These are phyloP conservation scores for Cheilosia urbana DNA, from an alignment of 2,888 invertebrate species.

Conservation along the genomic window DNA sequence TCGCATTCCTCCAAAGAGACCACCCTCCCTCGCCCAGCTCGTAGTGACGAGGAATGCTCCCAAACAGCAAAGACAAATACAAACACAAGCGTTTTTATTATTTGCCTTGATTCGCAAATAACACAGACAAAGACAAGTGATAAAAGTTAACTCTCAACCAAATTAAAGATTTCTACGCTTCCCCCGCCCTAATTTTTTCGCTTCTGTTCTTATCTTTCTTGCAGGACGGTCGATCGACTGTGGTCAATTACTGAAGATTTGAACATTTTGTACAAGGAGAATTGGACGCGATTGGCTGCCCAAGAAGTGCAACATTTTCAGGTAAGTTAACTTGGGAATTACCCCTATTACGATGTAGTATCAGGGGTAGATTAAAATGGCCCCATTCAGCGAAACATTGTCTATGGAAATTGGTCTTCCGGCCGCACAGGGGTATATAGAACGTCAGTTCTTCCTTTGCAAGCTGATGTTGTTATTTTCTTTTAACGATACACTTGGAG, in stretches of 20 bases:
- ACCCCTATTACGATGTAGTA: slow-evolving; percentile 35
- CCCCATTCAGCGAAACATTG: slow-evolving; percentile 64
- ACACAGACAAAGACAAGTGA: slow-evolving; percentile 22
- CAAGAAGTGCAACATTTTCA: slow-evolving; percentile 94
- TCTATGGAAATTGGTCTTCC: slow-evolving; percentile 49
- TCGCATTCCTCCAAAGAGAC: not conserved
- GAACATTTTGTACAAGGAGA: slow-evolving; percentile 95
- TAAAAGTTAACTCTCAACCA: slow-evolving; percentile 62
- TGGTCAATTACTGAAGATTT: slow-evolving; percentile 95
- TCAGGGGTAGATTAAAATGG: slow-evolving; percentile 19
- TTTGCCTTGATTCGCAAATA: slow-evolving; percentile 27
- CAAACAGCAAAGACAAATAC: slow-evolving; percentile 16
- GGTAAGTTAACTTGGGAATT: slow-evolving; percentile 83
- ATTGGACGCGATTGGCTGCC: slow-evolving; percentile 95
- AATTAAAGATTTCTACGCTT: slow-evolving; percentile 53
- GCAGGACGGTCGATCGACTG: slow-evolving; percentile 89
- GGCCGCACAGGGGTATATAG: slow-evolving; percentile 40
- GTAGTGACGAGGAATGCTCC: not conserved
- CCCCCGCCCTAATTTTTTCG: slow-evolving; percentile 1
- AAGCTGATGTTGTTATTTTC: slow-evolving; percentile 57
- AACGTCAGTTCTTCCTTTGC: slow-evolving; percentile 44
- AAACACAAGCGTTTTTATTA: slow-evolving; percentile 8
- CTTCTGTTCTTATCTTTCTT: slow-evolving; percentile 48
- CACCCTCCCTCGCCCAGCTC: not conserved
- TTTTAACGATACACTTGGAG: slow-evolving; percentile 55